Base-by-base conservation (phyloP, 2,888 invertebrate genomes). In the Andrena praecox region DNA sequence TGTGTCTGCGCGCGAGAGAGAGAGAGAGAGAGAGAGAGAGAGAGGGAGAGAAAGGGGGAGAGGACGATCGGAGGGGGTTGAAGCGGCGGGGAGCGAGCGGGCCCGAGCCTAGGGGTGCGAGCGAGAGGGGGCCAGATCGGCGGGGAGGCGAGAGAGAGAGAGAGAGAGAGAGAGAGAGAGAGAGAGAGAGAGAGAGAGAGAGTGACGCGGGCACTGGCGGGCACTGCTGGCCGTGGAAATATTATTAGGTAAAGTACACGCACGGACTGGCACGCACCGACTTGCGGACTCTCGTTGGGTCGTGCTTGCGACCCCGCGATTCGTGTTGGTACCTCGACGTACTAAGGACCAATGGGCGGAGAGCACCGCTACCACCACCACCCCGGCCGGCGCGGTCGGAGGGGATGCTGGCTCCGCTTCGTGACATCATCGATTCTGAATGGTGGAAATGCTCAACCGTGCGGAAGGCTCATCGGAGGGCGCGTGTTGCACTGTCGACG, bases 391-490 rank as follows among this genome's bases (percentile, higher is more conserved):
- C 60, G 27, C 42, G 52, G 56, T 64, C 71, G 82, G 89, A 81
- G 89, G 89, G 89, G 90, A 87, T 89, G 79, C 89, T 87, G 85
- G 87, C 91, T 89, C 90, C 90, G 89, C 89, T 84, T 88, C 89
- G 91, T 92, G 91, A 91, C 92, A 91, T 93, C 93, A 94, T 94
- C 93, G 93, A 94, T 94, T 94, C 93, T 93, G 94, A 94, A 93
- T 94, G 94, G 92, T 92, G 92, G 91, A 91, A 90, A 91, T 93
- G 94, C 91, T 93, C 93, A 93, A 89, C 93, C 91, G 93, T 89
- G 93, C 93, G 93, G 93, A 93, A 94, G 91, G 89, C 91, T 92
- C 93, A 92, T 92, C 92, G 91, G 93, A 92, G 94, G 93, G 93
- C 93, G 93, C 90, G 89, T 86, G 86, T 84, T 86, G 76, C 83